These are phyloP conservation scores for Acanthosepion lycidas DNA, from an alignment of 2,888 invertebrate species.

Conservation along the genomic window DNA sequence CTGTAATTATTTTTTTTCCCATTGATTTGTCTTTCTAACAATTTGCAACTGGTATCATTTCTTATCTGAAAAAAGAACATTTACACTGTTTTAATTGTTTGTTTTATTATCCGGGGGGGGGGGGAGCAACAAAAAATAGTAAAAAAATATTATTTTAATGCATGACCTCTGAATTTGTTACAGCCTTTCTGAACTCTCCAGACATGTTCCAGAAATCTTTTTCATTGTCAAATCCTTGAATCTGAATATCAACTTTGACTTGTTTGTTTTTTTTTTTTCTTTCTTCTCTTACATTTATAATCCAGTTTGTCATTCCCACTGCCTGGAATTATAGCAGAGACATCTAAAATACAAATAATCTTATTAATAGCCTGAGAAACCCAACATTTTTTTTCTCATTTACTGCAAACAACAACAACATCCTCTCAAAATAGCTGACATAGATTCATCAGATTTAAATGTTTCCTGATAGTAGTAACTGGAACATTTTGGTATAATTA, in stretches of 20 bases:
- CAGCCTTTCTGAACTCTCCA: neutral
- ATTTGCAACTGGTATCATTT: too few relatives aligned
- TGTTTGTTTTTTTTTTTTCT: neutral
- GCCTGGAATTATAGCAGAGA: neutral
- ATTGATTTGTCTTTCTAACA: too few relatives aligned
- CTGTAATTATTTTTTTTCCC: too few relatives aligned
- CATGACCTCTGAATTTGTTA: neutral
- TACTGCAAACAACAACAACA: neutral
- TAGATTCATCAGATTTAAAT: neutral
- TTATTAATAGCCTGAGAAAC: neutral
- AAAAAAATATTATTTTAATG: too few relatives aligned
- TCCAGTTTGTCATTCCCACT: neutral
- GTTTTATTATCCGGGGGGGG: too few relatives aligned
- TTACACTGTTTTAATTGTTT: too few relatives aligned
- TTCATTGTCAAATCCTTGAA: neutral
- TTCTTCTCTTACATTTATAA: neutral
- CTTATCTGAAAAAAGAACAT: too few relatives aligned
- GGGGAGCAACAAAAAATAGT: too few relatives aligned
- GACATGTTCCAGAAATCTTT: neutral
- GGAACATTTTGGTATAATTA: neutral
- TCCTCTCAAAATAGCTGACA: neutral
- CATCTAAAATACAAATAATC: neutral
- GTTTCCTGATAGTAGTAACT: neutral
- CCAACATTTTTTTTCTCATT: neutral
- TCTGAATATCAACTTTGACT: neutral